Evolutionary conservation across 2,888 invertebrate species (phyloP).

Genomic region (Achlya flavicornis): DNA sequence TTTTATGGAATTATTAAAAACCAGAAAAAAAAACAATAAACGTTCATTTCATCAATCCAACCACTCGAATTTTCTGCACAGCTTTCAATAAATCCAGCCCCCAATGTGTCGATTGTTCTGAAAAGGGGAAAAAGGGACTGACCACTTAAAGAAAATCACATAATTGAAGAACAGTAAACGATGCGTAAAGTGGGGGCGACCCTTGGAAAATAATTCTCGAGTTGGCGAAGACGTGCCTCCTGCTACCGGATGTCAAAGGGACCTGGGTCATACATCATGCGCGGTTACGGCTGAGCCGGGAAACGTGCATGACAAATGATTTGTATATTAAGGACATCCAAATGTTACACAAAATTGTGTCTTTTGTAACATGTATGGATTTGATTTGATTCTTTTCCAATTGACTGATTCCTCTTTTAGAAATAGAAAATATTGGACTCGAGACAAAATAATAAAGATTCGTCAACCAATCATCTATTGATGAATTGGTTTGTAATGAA

Average conservation of each 20-base stretch:
- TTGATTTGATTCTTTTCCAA: background rate
- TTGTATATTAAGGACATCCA: slow-evolving; percentile 27
- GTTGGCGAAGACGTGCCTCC: slow-evolving; percentile 60
- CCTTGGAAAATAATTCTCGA: slow-evolving; percentile 53
- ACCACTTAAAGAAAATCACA: slow-evolving; percentile 82
- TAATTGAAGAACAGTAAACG: slow-evolving; percentile 83
- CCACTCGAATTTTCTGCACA: slow-evolving; percentile 38
- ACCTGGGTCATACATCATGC: slow-evolving; percentile 68
- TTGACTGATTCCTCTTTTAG: no score
- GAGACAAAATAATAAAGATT: no score
- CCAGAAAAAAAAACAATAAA: background rate
- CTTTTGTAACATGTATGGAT: slow-evolving; percentile 14
- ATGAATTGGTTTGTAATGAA: no score
- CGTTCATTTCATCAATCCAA: slow-evolving; percentile 7
- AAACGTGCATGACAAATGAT: slow-evolving; percentile 61
- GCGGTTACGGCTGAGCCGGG: slow-evolving; percentile 57
- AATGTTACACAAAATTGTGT: slow-evolving; percentile 11
- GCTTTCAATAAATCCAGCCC: slow-evolving; percentile 58
- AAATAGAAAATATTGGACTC: no score
- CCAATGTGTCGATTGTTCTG: slow-evolving; percentile 41
- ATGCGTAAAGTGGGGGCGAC: slow-evolving; percentile 71
- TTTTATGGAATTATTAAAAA: background rate
- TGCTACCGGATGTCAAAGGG: slow-evolving; percentile 61
- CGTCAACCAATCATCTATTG: no score
- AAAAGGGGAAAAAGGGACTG: slow-evolving; percentile 61